These are phyloP conservation scores for Tetramorium alpestre DNA, from an alignment of 1,140 invertebrate genomes.

Conservation along the genomic window DNA sequence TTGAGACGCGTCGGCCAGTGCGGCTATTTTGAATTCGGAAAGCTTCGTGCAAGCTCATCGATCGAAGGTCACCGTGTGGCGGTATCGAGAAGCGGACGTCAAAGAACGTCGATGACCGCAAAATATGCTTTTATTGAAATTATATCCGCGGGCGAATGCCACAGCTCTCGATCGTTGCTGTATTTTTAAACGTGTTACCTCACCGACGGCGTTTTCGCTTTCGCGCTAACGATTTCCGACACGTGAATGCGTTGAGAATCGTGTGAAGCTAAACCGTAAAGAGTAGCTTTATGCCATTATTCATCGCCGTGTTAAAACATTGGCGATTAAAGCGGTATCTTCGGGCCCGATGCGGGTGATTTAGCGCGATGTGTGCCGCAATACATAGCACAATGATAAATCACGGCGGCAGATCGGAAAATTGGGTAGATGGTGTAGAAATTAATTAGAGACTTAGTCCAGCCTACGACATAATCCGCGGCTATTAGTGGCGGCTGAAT, in stretches of 20 bases:
- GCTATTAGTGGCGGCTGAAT: constrained; percentile 37
- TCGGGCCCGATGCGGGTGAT: not conserved
- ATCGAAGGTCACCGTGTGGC: constrained; percentile 37
- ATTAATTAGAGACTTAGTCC: constrained; percentile 45
- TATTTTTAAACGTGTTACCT: constrained; percentile 72
- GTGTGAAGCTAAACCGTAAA: not conserved
- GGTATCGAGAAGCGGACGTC: constrained; percentile 3
- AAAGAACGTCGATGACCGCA: constrained; percentile 5
- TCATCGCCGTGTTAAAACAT: constrained; percentile 21
- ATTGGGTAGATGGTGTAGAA: constrained; percentile 39
- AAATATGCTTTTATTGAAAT: constrained; percentile 15
- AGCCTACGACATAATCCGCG: constrained; percentile 37
- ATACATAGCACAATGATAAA: constrained; percentile 15
- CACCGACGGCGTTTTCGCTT: constrained; percentile 53
- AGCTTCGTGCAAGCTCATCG: constrained; percentile 53
- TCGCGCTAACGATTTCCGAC: constrained; percentile 39
- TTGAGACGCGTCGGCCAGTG: constrained; percentile 27
- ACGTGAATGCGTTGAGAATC: not conserved
- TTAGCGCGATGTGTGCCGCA: not conserved
- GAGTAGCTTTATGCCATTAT: not conserved
- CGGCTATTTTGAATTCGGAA: constrained; percentile 53
- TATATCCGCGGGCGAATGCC: not conserved
- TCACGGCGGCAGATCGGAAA: constrained; percentile 31
- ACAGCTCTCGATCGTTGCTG: not conserved
- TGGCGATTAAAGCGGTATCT: not conserved